Conservation (phyloP, 2,888 invertebrate species). For the Rhogogaster chlorosoma region DNA sequence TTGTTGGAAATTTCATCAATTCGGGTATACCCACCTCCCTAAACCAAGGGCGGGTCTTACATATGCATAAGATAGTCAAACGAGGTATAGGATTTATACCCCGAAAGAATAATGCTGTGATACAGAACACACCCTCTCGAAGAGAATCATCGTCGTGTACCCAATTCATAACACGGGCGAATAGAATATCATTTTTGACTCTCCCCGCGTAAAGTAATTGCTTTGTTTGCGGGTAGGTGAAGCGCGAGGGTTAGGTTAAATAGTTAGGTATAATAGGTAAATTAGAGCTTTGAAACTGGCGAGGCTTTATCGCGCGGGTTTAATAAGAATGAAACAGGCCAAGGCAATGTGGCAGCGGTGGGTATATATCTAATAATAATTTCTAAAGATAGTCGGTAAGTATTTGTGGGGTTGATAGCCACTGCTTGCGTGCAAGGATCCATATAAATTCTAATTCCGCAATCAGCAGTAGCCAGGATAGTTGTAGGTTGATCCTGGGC, state of each 20-base stretch:
- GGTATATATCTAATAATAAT: not conserved
- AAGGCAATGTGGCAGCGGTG: not conserved
- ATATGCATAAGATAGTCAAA: slow-evolving; percentile 72
- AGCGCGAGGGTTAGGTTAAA: not conserved
- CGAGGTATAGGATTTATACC: not conserved
- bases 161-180: not conserved
- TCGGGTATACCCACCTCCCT: slow-evolving; percentile 69
- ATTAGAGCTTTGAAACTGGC: not conserved
- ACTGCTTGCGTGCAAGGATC: slow-evolving; percentile 75
- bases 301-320: not conserved
- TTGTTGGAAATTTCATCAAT: slow-evolving; percentile 78
- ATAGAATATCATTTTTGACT: not conserved
- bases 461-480: slow-evolving; percentile 76
- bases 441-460: slow-evolving; percentile 78
- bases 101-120: not conserved
- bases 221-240: not conserved
- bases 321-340: not conserved
- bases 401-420: slow-evolving; percentile 67
- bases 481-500: slow-evolving; percentile 75
- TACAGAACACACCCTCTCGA: not conserved
- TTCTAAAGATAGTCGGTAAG: not conserved
- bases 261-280: not conserved
- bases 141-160: not conserved
- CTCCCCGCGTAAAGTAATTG: not conserved
- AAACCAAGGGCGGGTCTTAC: slow-evolving; percentile 71